A percentile compares a stretch with the other conserved stretches of the same genome.
Conservation (phyloP, 1,140 invertebrate species). For the Episyrphus balteatus region DNA sequence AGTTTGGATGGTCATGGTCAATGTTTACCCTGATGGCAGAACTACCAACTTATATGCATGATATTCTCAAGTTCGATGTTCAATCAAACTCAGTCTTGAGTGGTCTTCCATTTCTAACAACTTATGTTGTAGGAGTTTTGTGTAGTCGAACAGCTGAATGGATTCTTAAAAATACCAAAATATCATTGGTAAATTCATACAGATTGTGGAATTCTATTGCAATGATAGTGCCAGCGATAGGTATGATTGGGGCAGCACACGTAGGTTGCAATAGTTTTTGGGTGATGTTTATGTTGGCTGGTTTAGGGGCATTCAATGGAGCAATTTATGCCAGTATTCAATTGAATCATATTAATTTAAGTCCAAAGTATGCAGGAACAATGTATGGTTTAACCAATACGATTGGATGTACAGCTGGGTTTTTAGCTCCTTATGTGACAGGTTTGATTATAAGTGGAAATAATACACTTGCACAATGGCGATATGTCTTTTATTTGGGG, state of each 20-base stretch:
- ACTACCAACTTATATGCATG: conserved; percentile 87
- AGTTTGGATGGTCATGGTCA: conserved; percentile 87
- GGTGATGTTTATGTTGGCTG: conserved; percentile 58
- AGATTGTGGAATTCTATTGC: conserved; percentile 68
- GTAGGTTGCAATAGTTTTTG: conserved; percentile 59
- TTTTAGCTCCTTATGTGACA: conserved; percentile 71
- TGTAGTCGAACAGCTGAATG: conserved; percentile 61
- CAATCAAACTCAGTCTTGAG: conserved; percentile 69
- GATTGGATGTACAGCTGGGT: conserved; percentile 74
- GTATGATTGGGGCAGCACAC: conserved; percentile 62
- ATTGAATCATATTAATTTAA: conserved; percentile 81
- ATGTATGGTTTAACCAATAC: conserved; percentile 85
- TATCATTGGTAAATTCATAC: conserved; percentile 55
- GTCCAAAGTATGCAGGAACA: conserved; percentile 73
- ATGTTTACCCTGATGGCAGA: conserved; percentile 92
- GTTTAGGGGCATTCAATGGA: conserved; percentile 59
- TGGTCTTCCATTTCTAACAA: conserved; percentile 65
- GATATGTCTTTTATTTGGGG: conserved; percentile 76
- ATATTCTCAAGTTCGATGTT: conserved; percentile 81
- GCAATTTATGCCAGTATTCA: conserved; percentile 68
- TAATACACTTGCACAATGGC: conserved; percentile 77
- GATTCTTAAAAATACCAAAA: conserved; percentile 48
- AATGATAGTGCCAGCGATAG: conserved; percentile 58
- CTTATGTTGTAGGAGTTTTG: conserved; percentile 56
- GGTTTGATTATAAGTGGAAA: conserved; percentile 59